phyloP scores from a whole-genome alignment of 1,140 invertebrate genomes.

The Apis laboriosa region DNA sequence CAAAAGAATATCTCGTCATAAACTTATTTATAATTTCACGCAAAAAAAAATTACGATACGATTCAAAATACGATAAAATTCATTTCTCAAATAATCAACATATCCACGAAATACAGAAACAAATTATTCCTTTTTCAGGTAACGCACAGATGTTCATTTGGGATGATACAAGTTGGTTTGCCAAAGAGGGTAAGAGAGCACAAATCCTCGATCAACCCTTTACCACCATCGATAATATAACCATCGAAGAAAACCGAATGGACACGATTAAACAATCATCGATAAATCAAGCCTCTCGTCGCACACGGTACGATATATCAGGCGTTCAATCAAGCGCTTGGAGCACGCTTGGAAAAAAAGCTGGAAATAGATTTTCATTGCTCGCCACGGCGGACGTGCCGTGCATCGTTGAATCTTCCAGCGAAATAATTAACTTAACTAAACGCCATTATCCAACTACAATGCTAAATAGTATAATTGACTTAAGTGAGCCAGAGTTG shows the following conservation, averaged over 20 bases:
- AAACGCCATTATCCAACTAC: conserved; percentile 70
- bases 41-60: too few species aligned
- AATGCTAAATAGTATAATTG: conserved; percentile 77
- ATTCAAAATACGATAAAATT: too few species aligned
- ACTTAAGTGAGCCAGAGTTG: conserved; percentile 69
- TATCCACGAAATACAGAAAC: too few species aligned
- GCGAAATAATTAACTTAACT: conserved; percentile 71
- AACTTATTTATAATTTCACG: too few species aligned
- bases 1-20: too few species aligned
- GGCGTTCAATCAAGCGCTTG: conserved; percentile 10
- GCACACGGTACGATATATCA: conserved; percentile 2
- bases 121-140: too few species aligned
- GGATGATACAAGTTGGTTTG: too few species aligned
- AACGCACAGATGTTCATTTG: too few species aligned
- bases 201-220: too few species aligned
- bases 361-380: conserved; percentile 46
- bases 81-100: too few species aligned
- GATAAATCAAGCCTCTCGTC: not conserved
- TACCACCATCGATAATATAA: not conserved
- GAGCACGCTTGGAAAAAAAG: conserved; percentile 6
- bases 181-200: too few species aligned
- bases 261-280: too few species aligned
- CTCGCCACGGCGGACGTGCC: conserved; percentile 37
- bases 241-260: not conserved
- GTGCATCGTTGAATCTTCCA: conserved; percentile 47